A percentile compares a stretch with the other conserved stretches of the same genome.
Evolutionary conservation across 2,888 invertebrate genomes (phyloP).

Genomic region (Drosophila basisetae): DNA sequence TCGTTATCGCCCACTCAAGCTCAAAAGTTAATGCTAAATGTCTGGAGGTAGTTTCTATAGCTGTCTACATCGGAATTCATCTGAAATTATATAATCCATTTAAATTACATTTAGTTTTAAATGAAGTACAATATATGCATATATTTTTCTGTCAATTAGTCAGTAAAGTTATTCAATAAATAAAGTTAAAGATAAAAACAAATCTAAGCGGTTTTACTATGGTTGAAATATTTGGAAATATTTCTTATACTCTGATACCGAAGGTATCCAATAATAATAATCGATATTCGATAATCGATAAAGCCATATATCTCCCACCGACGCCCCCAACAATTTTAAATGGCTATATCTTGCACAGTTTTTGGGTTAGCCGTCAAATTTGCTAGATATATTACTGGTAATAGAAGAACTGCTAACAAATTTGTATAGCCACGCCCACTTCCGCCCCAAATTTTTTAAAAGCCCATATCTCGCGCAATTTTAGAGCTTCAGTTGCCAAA

Average conservation of each 20-base stretch:
- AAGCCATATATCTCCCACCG: background rate
- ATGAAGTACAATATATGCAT: constrained; percentile 41
- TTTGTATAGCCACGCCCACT: background rate
- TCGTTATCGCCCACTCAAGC: constrained; percentile 48
- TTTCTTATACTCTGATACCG: too few species aligned
- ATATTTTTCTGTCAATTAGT: constrained; percentile 77
- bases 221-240: background rate
- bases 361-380: background rate
- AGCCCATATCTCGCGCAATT: too few species aligned
- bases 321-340: background rate
- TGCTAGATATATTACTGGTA: background rate
- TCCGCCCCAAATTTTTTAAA: background rate
- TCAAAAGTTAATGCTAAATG: constrained; percentile 35
- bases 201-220: background rate
- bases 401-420: accelerated
- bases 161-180: constrained; percentile 51
- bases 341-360: background rate
- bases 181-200: constrained; percentile 35
- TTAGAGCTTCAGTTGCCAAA: too few species aligned
- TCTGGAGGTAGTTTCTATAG: constrained; percentile 43
- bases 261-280: background rate
- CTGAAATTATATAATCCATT: constrained; percentile 33
- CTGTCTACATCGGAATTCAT: constrained; percentile 22
- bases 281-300: background rate
- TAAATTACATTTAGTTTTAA: constrained; percentile 34